Evolutionary conservation across 2,888 invertebrate species (phyloP).

Genomic region (Neoitamus cyanurus): DNA sequence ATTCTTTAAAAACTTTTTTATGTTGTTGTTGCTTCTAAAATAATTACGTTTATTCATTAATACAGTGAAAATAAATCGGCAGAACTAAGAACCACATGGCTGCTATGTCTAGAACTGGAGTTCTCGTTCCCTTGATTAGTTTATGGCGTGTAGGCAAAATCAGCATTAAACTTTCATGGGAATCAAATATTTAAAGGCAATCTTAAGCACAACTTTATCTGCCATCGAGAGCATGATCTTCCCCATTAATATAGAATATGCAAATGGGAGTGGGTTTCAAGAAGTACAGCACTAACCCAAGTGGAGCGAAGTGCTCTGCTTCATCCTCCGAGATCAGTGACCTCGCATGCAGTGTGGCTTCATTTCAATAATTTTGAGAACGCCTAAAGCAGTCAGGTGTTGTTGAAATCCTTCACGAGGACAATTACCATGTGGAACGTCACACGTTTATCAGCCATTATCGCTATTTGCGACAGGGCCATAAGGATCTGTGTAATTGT

Average conservation of each 20-base stretch:
- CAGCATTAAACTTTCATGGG: not conserved
- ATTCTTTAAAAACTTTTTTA: too few species aligned
- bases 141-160: too few species aligned
- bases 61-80: too few species aligned
- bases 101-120: too few species aligned
- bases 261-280: not conserved
- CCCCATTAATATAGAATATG: not conserved
- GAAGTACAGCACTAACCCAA: not conserved
- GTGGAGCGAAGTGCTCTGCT: not conserved
- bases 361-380: not conserved
- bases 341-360: not conserved
- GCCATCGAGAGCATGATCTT: not conserved
- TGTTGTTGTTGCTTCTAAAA: too few species aligned
- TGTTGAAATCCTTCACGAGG: not conserved
- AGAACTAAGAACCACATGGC: too few species aligned
- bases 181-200: not conserved
- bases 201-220: not conserved
- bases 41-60: too few species aligned
- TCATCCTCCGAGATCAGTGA: not conserved
- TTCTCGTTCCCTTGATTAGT: too few species aligned
- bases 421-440: not conserved
- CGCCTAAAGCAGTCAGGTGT: not conserved
- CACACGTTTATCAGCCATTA: not conserved
- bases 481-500: not conserved
- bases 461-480: not conserved